phyloP scores from a whole-genome alignment of 35 echinoderm and acorn worm species.

The Stichopus chloronotus region DNA sequence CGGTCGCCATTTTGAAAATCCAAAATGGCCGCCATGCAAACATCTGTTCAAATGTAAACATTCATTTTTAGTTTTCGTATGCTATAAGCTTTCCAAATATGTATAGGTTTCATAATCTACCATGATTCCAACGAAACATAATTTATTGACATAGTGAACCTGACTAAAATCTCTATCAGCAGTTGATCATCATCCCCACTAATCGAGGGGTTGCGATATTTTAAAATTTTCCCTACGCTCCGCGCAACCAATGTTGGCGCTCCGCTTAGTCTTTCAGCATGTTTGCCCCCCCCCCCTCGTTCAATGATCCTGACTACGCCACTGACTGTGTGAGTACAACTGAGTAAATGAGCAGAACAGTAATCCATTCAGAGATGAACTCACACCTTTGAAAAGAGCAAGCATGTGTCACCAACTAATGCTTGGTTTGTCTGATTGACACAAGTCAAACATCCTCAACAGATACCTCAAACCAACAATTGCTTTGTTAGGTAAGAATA shows the following conservation, averaged over 20 bases:
- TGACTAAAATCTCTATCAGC: too few relatives aligned
- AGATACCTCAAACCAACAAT: too few relatives aligned
- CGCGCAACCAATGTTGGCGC: too few relatives aligned
- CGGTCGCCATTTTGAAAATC: conserved; percentile 46
- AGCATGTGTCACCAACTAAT: conserved; percentile 1
- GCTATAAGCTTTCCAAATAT: conserved; percentile 1
- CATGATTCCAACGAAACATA: not conserved
- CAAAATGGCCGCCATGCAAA: conserved; percentile 12
- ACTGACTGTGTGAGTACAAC: not conserved
- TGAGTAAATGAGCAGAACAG: not conserved
- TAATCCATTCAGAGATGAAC: not conserved
- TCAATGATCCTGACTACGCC: not conserved
- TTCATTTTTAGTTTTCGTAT: conserved; percentile 1
- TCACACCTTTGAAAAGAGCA: not conserved
- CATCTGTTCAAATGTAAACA: conserved; percentile 27
- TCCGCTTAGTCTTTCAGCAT: too few relatives aligned
- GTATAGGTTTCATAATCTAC: conserved; percentile 29
- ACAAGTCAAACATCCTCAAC: too few relatives aligned
- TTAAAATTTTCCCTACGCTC: too few relatives aligned
- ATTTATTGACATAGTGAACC: not conserved
- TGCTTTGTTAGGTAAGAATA: too few relatives aligned
- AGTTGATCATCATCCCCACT: too few relatives aligned
- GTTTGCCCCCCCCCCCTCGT: too few relatives aligned
- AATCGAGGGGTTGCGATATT: too few relatives aligned
- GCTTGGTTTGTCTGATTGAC: conserved; percentile 1